A percentile compares a stretch with the other conserved stretches of the same genome.
Conservation (phyloP, 2,113 vertebrate genomes). For the Poeciliopsis turrubarensis region DNA sequence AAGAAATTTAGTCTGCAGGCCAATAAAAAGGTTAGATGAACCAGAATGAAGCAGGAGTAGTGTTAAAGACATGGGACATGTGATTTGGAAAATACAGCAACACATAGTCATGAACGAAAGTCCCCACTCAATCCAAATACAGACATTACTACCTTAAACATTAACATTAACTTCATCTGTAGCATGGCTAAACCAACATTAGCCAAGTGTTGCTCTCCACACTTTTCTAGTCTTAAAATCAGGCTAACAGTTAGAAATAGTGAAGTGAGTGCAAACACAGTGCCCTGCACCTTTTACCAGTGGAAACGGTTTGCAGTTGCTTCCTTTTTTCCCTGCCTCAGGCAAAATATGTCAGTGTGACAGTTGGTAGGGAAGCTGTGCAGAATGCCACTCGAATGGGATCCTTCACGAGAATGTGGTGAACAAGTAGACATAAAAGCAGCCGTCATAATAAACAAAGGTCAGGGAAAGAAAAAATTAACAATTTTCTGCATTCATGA, state of each 20-base stretch:
- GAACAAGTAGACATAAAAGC: neutral
- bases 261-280: conserved; percentile 70
- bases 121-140: neutral
- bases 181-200: neutral
- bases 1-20: neutral
- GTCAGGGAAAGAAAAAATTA: neutral
- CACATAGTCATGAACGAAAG: conserved; percentile 6
- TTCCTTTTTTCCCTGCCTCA: conserved; percentile 62
- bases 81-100: conserved; percentile 12
- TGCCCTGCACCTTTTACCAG: conserved; percentile 25
- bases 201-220: neutral
- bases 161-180: neutral
- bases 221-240: conserved; percentile 52
- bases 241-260: conserved; percentile 73
- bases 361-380: conserved; percentile 22
- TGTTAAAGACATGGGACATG: conserved; percentile 53
- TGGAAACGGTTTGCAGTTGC: conserved; percentile 43
- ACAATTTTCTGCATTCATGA: neutral
- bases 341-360: conserved; percentile 29
- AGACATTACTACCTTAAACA: neutral
- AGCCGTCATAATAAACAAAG: neutral
- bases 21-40: conserved; percentile 9
- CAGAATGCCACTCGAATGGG: neutral
- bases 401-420: too few species aligned
- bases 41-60: conserved; percentile 66